These are phyloP conservation scores for Spisula solida DNA, from an alignment of 2,888 invertebrate species.

Conservation along the genomic window DNA sequence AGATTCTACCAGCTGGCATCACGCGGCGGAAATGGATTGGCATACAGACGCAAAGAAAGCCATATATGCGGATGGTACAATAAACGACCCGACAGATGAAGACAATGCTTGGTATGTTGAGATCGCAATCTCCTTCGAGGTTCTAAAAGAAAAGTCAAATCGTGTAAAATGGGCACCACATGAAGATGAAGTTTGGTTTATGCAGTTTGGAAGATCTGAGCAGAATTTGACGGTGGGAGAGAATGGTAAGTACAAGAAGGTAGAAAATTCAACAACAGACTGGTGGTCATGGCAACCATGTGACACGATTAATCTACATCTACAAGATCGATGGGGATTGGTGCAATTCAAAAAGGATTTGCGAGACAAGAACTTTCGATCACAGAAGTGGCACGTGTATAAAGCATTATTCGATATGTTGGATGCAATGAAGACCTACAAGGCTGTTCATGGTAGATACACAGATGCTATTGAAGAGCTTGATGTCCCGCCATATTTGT, in stretches of 20 bases:
- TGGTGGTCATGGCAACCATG: conserved; percentile 73
- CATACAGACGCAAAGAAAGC: conserved; percentile 48
- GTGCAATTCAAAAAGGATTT: conserved; percentile 75
- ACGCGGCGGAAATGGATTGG: conserved; percentile 33
- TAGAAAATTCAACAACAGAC: conserved; percentile 40
- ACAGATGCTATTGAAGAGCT: conserved; percentile 57
- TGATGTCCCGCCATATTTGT: conserved; percentile 68
- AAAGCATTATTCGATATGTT: conserved; percentile 75
- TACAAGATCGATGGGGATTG: conserved; percentile 78
- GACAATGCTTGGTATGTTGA: conserved; percentile 66
- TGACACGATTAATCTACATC: conserved; percentile 62
- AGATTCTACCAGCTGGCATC: neutral
- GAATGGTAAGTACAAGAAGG: conserved; percentile 51
- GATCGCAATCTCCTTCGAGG: conserved; percentile 51
- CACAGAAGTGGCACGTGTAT: conserved; percentile 72
- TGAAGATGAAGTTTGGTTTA: conserved; percentile 64
- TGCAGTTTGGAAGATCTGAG: conserved; percentile 67
- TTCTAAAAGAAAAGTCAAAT: conserved; percentile 42
- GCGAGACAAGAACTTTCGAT: conserved; percentile 59
- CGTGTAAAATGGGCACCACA: conserved; percentile 41
- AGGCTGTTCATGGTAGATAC: conserved; percentile 50
- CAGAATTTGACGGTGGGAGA: conserved; percentile 49
- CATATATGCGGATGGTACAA: conserved; percentile 51
- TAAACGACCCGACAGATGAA: conserved; percentile 56
- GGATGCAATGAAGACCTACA: conserved; percentile 64